These are phyloP conservation scores for Pogonomyrmex californicus DNA, from an alignment of 1,140 invertebrate genomes.

Conservation along the genomic window DNA sequence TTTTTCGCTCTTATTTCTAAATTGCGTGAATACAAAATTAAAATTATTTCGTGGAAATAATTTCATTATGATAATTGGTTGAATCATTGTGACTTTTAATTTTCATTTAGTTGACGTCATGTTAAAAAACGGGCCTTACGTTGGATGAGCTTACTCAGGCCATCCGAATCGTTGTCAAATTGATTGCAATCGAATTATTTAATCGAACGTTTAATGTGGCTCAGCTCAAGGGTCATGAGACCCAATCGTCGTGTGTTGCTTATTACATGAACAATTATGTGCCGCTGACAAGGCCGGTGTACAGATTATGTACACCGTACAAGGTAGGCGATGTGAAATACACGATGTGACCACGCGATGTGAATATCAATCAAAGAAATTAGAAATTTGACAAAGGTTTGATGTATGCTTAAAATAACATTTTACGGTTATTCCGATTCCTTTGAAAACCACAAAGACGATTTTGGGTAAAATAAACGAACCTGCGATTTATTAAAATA, in stretches of 20 bases:
- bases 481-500: conserved; percentile 61
- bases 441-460: not conserved
- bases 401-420: not conserved
- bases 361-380: not conserved
- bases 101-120: not conserved
- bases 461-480: conserved; percentile 31
- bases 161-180: conserved; percentile 55
- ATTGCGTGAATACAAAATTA: not conserved
- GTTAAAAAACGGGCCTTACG: conserved; percentile 13
- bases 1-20: not conserved
- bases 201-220: conserved; percentile 76
- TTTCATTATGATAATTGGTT: not conserved
- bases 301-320: not conserved
- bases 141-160: conserved; percentile 20
- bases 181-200: conserved; percentile 79
- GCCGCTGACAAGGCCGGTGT: not conserved
- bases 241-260: conserved; percentile 68
- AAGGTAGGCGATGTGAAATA: not conserved
- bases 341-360: too few species aligned
- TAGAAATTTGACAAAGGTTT: conserved; percentile 3
- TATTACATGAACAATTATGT: conserved; percentile 51
- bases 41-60: conserved; percentile 3
- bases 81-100: conserved; percentile 16
- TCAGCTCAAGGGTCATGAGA: conserved; percentile 78
- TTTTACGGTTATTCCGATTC: not conserved